These are phyloP conservation scores for Geopemphigus sp. DNA, from an alignment of 1,140 invertebrate genomes.

Conservation along the genomic window DNA sequence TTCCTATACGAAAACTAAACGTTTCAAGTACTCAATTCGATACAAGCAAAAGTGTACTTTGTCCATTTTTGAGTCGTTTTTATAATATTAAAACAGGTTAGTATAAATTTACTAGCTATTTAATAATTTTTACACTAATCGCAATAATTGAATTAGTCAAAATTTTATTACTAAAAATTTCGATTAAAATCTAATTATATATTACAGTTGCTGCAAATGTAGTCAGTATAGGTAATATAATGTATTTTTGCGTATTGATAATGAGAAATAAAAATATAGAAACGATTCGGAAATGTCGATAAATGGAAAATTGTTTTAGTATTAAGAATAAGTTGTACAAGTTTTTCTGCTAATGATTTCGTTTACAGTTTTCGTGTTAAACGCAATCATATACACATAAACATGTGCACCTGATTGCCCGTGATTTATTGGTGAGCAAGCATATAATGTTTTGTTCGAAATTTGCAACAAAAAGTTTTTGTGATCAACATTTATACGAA, in stretches of 20 bases:
- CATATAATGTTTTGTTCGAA: background rate
- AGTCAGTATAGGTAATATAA: too few relatives aligned
- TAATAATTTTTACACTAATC: background rate
- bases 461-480: conserved; percentile 19
- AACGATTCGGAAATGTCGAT: background rate
- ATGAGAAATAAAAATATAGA: background rate
- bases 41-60: background rate
- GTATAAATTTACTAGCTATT: too few relatives aligned
- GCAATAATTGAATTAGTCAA: background rate
- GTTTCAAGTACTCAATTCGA: background rate
- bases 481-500: conserved; percentile 11
- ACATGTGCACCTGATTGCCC: conserved; percentile 16
- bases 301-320: background rate
- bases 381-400: conserved; percentile 25
- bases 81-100: too few relatives aligned
- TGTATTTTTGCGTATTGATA: background rate
- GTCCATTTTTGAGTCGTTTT: background rate
- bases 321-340: background rate
- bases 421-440: background rate
- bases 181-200: background rate
- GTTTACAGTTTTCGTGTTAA: conserved; percentile 8
- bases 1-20: too few relatives aligned
- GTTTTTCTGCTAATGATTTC: conserved; percentile 21
- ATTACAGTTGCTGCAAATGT: too few relatives aligned
- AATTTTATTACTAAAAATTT: background rate